phyloP scores from a whole-genome alignment of 2,888 invertebrate species.

The Drosophila formosana region DNA sequence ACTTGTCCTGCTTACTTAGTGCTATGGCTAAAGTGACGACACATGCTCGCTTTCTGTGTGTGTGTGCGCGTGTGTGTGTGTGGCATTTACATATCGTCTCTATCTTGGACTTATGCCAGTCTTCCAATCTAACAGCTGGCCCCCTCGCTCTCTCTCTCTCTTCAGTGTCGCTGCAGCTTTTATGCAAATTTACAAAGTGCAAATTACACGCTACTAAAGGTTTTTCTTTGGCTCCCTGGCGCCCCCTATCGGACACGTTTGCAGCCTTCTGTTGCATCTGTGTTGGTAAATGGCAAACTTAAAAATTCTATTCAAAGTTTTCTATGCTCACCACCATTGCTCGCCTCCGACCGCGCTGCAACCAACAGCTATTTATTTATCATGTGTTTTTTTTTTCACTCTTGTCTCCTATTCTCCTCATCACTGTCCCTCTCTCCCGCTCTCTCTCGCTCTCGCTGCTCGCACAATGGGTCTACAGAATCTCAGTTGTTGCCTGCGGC shows the following conservation, averaged over 20 bases:
- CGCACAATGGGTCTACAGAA: slow-evolving; percentile 50
- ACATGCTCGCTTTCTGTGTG: slow-evolving; percentile 50
- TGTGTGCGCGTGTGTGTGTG: slow-evolving; percentile 38
- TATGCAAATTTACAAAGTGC: slow-evolving; percentile 83
- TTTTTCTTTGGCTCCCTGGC: slow-evolving; percentile 63
- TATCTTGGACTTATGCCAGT: slow-evolving; percentile 79
- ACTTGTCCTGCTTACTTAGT: slow-evolving; percentile 48
- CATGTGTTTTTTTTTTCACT: slow-evolving; percentile 40
- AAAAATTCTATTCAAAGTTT: slow-evolving; percentile 82
- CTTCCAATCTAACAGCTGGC: slow-evolving; percentile 47
- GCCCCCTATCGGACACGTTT: slow-evolving; percentile 52
- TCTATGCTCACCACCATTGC: slow-evolving; percentile 39
- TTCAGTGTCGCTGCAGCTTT: slow-evolving; percentile 66
- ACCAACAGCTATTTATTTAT: slow-evolving; percentile 69
- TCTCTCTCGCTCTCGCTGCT: slow-evolving; percentile 1
- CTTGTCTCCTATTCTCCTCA: slow-evolving; percentile 5
- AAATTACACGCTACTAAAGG: slow-evolving; percentile 82
- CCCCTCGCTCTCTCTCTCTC: background rate
- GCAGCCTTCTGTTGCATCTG: slow-evolving; percentile 34
- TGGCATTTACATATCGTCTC: slow-evolving; percentile 79
- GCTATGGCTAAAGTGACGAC: slow-evolving; percentile 68
- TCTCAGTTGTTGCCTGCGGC: slow-evolving; percentile 29
- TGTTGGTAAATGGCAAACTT: slow-evolving; percentile 80
- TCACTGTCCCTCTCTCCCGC: background rate
- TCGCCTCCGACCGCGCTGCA: slow-evolving; percentile 4